Evolutionary conservation across 2,797 vertebrate species (phyloP).

Genomic region (Phataginus tetradactyla): DNA sequence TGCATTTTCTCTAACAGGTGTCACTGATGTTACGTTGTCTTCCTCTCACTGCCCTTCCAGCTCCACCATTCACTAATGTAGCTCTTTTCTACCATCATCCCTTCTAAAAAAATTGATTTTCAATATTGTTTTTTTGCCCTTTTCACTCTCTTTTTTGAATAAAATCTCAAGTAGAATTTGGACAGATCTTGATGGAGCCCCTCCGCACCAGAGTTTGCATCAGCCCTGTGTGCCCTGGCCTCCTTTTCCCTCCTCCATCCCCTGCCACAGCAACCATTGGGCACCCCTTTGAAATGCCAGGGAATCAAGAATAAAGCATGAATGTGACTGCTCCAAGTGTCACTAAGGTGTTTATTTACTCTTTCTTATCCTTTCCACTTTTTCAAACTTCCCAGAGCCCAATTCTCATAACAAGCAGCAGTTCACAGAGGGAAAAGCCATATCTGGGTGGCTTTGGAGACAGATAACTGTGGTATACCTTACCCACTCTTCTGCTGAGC

Average conservation of each 20-base stretch:
- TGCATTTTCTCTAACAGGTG: background rate
- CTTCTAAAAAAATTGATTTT: slow-evolving; percentile 8
- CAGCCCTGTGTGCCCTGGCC: background rate
- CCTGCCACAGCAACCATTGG: background rate
- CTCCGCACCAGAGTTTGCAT: background rate
- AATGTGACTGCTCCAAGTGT: background rate
- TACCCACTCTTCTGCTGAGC: background rate
- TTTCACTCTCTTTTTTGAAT: background rate
- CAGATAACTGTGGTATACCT: background rate
- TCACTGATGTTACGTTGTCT: background rate
- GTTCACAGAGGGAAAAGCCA: background rate
- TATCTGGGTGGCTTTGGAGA: background rate
- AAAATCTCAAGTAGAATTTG: background rate
- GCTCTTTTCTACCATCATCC: background rate
- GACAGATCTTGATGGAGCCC: background rate
- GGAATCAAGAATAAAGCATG: background rate
- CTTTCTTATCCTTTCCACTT: background rate
- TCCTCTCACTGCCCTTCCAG: background rate
- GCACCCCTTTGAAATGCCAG: background rate
- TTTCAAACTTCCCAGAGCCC: background rate
- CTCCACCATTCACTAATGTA: background rate
- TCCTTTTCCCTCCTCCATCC: background rate
- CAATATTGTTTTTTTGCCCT: background rate
- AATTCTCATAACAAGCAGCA: background rate
- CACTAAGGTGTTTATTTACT: background rate